These are phyloP conservation scores for Cantharis rustica DNA, from an alignment of 2,888 invertebrate genomes.

Conservation along the genomic window DNA sequence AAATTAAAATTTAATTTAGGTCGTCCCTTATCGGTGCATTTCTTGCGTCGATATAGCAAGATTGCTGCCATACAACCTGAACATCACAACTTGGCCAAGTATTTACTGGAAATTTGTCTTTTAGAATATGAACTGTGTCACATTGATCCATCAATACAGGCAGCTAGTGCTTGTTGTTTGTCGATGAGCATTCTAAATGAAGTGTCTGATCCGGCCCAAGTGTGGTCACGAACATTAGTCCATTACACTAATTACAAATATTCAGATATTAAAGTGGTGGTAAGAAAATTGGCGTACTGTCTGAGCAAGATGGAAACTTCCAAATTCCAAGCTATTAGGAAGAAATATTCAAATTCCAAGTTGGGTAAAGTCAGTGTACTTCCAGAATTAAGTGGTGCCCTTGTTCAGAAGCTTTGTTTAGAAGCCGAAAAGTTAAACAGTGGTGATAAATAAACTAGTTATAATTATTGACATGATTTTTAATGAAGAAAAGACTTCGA, in stretches of 20 bases:
- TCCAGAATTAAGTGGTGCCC: conserved; percentile 63
- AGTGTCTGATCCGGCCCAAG: conserved; percentile 51
- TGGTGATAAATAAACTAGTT: background rate
- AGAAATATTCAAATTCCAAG: conserved; percentile 66
- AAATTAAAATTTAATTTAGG: conserved; percentile 81
- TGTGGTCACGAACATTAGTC: conserved; percentile 77
- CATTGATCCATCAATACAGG: conserved; percentile 80
- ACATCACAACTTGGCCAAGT: conserved; percentile 73
- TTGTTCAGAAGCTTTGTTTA: conserved; percentile 42
- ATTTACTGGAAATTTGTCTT: conserved; percentile 83
- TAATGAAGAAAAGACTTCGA: background rate
- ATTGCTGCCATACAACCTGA: conserved; percentile 65
- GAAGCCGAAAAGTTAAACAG: background rate
- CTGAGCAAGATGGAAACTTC: conserved; percentile 70
- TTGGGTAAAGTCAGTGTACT: conserved; percentile 69
- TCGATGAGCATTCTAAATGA: conserved; percentile 64
- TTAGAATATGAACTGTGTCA: conserved; percentile 80
- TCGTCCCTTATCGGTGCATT: conserved; percentile 85
- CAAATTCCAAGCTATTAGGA: conserved; percentile 72
- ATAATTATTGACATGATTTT: background rate
- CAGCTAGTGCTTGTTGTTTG: conserved; percentile 80
- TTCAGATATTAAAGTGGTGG: conserved; percentile 69
- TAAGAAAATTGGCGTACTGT: conserved; percentile 70
- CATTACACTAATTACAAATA: conserved; percentile 79
- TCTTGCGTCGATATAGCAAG: conserved; percentile 76